phyloP scores from a whole-genome alignment of 92 coral and sea anemone genomes.

The Palythoa heliodiscus region DNA sequence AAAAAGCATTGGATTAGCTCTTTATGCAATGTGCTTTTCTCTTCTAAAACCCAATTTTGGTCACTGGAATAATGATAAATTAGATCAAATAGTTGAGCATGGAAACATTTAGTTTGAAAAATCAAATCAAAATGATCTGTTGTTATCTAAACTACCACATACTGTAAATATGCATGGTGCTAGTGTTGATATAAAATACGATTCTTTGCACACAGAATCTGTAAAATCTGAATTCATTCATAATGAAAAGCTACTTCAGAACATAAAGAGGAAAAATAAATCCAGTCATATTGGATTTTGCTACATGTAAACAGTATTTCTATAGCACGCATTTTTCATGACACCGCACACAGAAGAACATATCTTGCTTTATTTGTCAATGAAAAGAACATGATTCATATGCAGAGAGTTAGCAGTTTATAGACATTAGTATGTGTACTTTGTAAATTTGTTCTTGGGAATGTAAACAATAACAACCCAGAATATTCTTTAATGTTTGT shows the following conservation, averaged over 20 bases:
- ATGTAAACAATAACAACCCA: constrained; percentile 10
- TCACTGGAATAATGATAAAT: constrained; percentile 3
- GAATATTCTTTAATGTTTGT: constrained; percentile 8
- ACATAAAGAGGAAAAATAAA: background rate
- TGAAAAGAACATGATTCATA: constrained; percentile 12
- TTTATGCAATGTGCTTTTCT: constrained; percentile 9
- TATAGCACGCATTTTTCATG: constrained; percentile 2
- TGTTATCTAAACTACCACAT: constrained; percentile 12
- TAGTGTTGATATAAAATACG: background rate
- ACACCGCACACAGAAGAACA: background rate
- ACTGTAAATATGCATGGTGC: constrained; percentile 10
- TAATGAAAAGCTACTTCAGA: constrained; percentile 12
- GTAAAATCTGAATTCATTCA: constrained; percentile 9
- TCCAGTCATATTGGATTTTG: constrained; percentile 8
- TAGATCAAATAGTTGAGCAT: constrained; percentile 3
- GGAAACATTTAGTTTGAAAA: constrained; percentile 1
- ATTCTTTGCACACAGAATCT: background rate
- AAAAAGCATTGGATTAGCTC: constrained; percentile 6
- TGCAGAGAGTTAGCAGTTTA: constrained; percentile 12
- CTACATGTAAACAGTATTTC: constrained; percentile 4
- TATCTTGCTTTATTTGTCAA: constrained; percentile 12
- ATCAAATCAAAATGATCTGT: constrained; percentile 1
- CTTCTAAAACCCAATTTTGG: constrained; percentile 13
- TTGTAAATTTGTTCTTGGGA: constrained; percentile 10
- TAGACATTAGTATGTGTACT: background rate